Conservation (phyloP, 2,888 invertebrate species). For the Clivina fossor region DNA sequence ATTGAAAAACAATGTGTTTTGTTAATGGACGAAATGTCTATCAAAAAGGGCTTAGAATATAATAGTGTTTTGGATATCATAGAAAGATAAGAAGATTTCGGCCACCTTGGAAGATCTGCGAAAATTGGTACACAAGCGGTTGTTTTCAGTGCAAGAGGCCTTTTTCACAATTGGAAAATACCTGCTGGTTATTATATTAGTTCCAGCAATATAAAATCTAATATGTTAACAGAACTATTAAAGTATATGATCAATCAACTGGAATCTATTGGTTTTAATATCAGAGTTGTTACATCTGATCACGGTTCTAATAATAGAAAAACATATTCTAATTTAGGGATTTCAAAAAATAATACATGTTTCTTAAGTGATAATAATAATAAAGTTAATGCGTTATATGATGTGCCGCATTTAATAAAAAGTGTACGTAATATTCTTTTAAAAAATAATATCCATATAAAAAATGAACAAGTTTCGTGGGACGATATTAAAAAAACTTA, state of each 20-base stretch:
- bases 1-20: conserved; percentile 37
- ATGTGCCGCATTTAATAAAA: conserved; percentile 39
- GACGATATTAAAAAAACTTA: conserved; percentile 24
- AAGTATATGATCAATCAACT: conserved; percentile 22
- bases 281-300: conserved; percentile 36
- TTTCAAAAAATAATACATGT: too few relatives aligned
- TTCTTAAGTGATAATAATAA: too few relatives aligned
- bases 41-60: conserved; percentile 37
- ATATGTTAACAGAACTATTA: conserved; percentile 25
- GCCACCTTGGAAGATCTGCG: conserved; percentile 25
- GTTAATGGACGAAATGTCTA: conserved; percentile 40
- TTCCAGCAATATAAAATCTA: conserved; percentile 23
- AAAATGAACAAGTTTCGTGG: conserved; percentile 32
- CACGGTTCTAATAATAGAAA: conserved; percentile 38
- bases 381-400: conserved; percentile 35
- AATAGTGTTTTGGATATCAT: conserved; percentile 24
- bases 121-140: conserved; percentile 33
- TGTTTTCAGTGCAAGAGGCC: conserved; percentile 36
- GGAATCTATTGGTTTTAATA: conserved; percentile 27
- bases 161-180: conserved; percentile 38
- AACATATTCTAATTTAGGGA: conserved; percentile 28
- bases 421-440: conserved; percentile 34
- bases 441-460: conserved; percentile 24
- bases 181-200: conserved; percentile 36
- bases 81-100: conserved; percentile 37